Conservation (phyloP, 2,797 vertebrate species). For the Ibycter americanus region DNA sequence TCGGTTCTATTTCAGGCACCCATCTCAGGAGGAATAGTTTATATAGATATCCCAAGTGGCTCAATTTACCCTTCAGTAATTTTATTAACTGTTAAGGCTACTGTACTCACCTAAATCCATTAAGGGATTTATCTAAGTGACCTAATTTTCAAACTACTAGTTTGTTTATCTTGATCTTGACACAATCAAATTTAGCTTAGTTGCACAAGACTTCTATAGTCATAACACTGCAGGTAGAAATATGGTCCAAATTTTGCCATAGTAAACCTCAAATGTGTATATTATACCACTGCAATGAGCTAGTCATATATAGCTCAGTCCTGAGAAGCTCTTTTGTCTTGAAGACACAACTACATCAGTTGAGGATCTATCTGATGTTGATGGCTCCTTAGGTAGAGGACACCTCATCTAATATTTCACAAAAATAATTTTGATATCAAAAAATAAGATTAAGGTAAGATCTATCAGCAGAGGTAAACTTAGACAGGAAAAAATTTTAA, state of each 20-base stretch:
- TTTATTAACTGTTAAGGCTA: constrained; percentile 14
- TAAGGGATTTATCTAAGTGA: neutral
- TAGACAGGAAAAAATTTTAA: neutral
- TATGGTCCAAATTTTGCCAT: neutral
- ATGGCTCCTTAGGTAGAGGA: neutral
- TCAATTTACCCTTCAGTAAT: constrained; percentile 2
- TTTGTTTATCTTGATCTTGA: neutral
- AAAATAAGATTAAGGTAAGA: neutral
- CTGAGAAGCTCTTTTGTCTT: neutral
- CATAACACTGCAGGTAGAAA: neutral
- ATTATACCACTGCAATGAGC: neutral
- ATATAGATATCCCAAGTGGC: neutral
- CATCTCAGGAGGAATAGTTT: neutral
- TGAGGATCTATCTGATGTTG: neutral
- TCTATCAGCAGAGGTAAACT: neutral
- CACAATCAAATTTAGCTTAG: neutral
- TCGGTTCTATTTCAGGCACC: neutral
- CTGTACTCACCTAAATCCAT: neutral
- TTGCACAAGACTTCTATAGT: neutral
- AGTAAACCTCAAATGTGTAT: neutral
- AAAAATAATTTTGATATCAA: neutral
- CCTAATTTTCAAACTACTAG: neutral
- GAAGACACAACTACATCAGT: neutral
- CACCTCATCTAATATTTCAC: neutral
- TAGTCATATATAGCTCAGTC: neutral